Base-by-base conservation (phyloP, 2,888 invertebrate species). In the Arrhopalites spinosus region DNA sequence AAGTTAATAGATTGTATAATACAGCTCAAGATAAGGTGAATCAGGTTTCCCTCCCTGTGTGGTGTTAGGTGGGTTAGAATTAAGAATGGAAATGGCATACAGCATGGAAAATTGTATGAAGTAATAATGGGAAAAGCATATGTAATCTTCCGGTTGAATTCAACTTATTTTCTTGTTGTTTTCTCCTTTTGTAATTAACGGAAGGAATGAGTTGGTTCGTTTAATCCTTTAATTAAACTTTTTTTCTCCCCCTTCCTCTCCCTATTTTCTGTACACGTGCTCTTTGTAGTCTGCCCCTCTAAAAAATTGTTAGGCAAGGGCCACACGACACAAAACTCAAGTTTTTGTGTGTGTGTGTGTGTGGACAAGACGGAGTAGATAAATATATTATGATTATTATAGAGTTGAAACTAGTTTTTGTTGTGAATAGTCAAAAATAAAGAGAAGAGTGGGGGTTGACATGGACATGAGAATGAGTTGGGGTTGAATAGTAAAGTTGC, bases 161-260 rank as follows among this genome's bases (percentile, higher is more conserved):
- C 11, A 20, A 61, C 30, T 45, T 30, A n/a, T 64, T 73, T 17
- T 3, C 63, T 17, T 73, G 63, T 73, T 64, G 3, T 64, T 30
- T 27, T 64, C 64, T 66, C 36, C 47, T 66, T 25, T 56, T 50
- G 64, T 73, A 73, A 73, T 73, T 73, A 73, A 73, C 50, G 66
- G 53, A 66, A 47, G 27, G 56, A 66, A 64, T 73, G 64, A 36
- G 73, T 56, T 73, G 73, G 64, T 67, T 73, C 64, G 73, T 66
- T 73, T 64, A 73, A 66, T 73, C 66, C 56, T 73, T 47, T 73
- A 73, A 73, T 73, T 73, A 73, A 73, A 73, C 30, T 67, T 73
- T 73, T 59, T 56, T 59, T 30, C 64, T 64, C n/a, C 29, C 53
- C 15, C 15, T 25, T 27, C 25, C 68, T 47, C 7, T 45, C 47